Evolutionary conservation across 1,140 invertebrate genomes (phyloP).

Genomic region (Apis florea): DNA sequence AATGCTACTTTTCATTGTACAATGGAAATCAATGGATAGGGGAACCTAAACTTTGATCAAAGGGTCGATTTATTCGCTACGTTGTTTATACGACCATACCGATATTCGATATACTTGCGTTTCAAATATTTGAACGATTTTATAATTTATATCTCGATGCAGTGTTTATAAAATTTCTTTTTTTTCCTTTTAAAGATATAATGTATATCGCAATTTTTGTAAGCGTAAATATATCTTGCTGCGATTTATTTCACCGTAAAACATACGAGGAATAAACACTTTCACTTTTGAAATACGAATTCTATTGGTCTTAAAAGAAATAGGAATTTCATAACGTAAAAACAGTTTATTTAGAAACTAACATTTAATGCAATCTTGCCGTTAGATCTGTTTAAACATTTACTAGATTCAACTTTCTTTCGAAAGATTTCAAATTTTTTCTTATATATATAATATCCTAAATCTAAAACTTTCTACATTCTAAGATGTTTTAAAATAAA

Average conservation of each 20-base stretch:
- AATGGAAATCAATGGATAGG: slow-evolving; percentile 32
- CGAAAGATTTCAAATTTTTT: not conserved
- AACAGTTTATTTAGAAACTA: slow-evolving; percentile 9
- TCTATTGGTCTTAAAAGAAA: slow-evolving; percentile 3
- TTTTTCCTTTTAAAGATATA: not conserved
- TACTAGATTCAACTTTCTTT: not conserved
- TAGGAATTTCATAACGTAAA: slow-evolving; percentile 6
- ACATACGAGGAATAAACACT: slow-evolving; percentile 6
- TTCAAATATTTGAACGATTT: not conserved
- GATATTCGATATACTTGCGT: not conserved
- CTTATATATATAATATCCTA: not conserved
- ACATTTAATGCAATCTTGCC: slow-evolving; percentile 4
- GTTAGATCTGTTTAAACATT: not conserved
- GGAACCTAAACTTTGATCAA: slow-evolving; percentile 14
- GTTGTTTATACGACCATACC: too few species aligned
- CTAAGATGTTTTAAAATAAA: not conserved
- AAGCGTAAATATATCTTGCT: not conserved
- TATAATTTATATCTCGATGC: too few species aligned
- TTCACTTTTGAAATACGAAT: slow-evolving; percentile 24
- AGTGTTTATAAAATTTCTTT: too few species aligned
- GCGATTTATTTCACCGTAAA: not conserved
- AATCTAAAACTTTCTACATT: not conserved
- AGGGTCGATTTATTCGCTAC: not conserved
- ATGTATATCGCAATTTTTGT: not conserved
- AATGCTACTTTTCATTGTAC: slow-evolving; percentile 20